Base-by-base conservation (phyloP, 2,888 invertebrate species). In the Strigamia crassipes region DNA sequence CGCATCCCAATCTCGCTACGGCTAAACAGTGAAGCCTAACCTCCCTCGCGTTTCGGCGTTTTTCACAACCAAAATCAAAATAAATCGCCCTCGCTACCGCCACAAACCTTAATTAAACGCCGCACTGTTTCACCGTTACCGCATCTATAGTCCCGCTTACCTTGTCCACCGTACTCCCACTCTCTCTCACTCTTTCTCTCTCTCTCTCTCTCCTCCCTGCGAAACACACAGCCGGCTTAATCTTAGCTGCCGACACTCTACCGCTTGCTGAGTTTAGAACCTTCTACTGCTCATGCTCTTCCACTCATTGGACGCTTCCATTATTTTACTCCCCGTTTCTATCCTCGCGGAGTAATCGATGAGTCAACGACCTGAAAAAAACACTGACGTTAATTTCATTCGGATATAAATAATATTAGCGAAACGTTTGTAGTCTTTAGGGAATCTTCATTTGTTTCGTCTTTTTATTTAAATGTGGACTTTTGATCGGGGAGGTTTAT, bases 141-240 rank as follows among this genome's bases (percentile, higher is more conserved):
- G 10, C 6, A 6, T 51, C 6, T 8, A 51, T 51, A 1, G 27
- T 5, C 27, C 73, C 3, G 10, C 73, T 73, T 73, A 73, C 73
- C 73, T 73, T 73, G 27, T 73, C 27, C 27, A 27, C 73, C 73
- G 31, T 12, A 61, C 61, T 21, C 61, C 61, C 61, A 23, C 61
- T 73, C 73, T 31, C 66, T 23, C 61, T 27, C n/a, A n/a, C n/a
- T n/a, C n/a, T n/a, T n/a, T n/a, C 3, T 27, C 27, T 27, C 27
- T 27, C 27, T 27, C 73, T 31, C 73, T 10, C 73, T 73, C 73
- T 73, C 73, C 73, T 73, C 73, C 73, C 73, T 27, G 73, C 73
- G 27, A 73, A 73, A 73, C 73, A 73, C 73, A 73, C 73, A n/a
- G 73, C 73, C 73, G 73, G 73, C 73, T 73, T 73, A 73, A 73